Conservation (phyloP, 2,797 vertebrate species). For the Diglossa cyanea region DNA sequence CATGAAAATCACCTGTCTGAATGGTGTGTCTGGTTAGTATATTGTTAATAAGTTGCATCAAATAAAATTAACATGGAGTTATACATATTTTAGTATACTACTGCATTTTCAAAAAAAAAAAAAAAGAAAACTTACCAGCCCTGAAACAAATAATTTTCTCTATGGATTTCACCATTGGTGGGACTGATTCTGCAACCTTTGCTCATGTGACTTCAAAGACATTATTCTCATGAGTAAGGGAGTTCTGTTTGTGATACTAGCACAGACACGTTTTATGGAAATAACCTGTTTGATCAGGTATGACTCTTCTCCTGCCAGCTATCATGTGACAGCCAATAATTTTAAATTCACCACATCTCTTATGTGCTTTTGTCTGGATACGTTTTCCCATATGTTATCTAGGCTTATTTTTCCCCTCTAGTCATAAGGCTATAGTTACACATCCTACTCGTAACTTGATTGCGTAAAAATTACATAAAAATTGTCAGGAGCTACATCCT, state of each 20-base stretch:
- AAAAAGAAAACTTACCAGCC: neutral
- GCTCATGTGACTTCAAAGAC: conserved; percentile 56
- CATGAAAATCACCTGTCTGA: neutral
- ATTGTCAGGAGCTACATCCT: neutral
- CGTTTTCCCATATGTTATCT: conserved; percentile 58
- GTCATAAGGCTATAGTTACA: neutral
- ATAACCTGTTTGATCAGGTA: conserved; percentile 63
- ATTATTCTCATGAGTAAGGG: conserved; percentile 53
- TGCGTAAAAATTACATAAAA: neutral
- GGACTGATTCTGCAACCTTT: conserved; percentile 50
- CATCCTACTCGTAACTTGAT: neutral
- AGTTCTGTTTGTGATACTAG: conserved; percentile 54
- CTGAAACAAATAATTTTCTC: neutral
- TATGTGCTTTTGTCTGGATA: conserved; percentile 17
- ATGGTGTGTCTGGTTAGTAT: neutral
- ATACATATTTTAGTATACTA: neutral
- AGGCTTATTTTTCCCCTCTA: fast-evolving
- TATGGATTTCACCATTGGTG: conserved; percentile 17
- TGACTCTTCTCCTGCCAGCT: conserved; percentile 55
- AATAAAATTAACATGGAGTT: neutral
- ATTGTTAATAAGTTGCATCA: neutral
- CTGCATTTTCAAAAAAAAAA: neutral
- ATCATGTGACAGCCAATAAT: conserved; percentile 57
- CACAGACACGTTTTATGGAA: conserved; percentile 64
- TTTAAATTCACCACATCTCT: conserved; percentile 43